Conservation (phyloP, 2,797 vertebrate species). For the Rhinichthys osculus region DNA sequence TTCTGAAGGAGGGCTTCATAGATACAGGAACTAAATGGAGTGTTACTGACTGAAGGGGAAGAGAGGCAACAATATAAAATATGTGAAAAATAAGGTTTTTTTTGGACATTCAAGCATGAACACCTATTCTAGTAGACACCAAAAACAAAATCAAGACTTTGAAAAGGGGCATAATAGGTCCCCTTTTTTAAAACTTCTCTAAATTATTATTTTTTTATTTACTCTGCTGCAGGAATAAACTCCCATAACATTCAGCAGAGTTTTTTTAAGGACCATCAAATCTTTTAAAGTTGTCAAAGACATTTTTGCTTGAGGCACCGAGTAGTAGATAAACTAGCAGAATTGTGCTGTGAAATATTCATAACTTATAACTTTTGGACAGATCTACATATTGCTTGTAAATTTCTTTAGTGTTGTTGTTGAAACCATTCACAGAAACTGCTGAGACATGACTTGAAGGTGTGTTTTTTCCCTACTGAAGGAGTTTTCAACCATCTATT, state of each 20-base stretch:
- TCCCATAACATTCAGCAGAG: neutral
- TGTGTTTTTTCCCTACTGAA: neutral
- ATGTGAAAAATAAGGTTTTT: neutral
- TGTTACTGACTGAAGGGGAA: neutral
- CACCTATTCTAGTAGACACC: neutral
- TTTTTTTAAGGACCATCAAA: neutral
- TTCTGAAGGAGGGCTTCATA: neutral
- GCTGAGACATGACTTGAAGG: neutral
- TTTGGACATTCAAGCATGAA: neutral
- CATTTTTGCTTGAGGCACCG: neutral
- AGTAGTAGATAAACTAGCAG: constrained; percentile 13
- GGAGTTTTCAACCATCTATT: neutral
- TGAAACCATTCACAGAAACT: neutral
- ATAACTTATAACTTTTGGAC: neutral
- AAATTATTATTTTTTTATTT: neutral
- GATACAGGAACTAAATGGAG: neutral
- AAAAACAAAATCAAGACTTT: neutral
- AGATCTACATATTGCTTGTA: neutral
- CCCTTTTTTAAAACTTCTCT: neutral
- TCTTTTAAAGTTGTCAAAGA: neutral
- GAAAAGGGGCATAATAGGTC: neutral
- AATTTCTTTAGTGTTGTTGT: neutral
- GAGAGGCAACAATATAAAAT: neutral
- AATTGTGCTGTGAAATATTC: neutral
- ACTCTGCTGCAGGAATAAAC: neutral